Conservation (phyloP, 2,113 vertebrate species). For the Dromiciops gliroides region DNA sequence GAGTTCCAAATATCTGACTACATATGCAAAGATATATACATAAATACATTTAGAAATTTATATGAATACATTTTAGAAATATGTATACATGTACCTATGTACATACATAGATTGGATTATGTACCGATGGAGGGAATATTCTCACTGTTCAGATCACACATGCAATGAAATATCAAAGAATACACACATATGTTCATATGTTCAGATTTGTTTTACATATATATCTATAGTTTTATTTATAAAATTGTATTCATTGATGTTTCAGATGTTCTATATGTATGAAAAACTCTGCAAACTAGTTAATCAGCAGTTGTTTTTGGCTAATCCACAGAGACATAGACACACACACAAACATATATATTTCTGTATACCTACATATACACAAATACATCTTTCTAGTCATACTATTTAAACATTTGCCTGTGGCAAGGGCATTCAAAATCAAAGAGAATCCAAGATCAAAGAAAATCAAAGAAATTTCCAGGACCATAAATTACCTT, state of each 20-base stretch:
- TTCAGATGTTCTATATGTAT: background rate
- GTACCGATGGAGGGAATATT: background rate
- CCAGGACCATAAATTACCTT: background rate
- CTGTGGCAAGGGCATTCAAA: constrained; percentile 3
- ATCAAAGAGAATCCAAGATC: background rate
- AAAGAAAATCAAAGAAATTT: background rate
- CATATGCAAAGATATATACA: too few species aligned
- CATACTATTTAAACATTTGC: background rate
- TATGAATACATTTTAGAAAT: too few species aligned
- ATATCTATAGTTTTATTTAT: background rate
- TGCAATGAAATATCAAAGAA: background rate
- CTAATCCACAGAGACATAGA: background rate
- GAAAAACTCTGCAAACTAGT: background rate
- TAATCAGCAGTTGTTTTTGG: background rate
- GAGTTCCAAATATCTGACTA: too few species aligned
- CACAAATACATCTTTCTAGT: background rate
- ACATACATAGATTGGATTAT: too few species aligned
- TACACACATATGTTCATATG: background rate
- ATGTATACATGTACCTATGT: too few species aligned
- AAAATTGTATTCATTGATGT: background rate
- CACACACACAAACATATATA: too few species aligned
- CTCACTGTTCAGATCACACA: background rate
- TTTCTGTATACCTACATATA: too few species aligned
- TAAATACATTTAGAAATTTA: too few species aligned
- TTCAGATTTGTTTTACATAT: background rate